Conservation (phyloP, 1,140 invertebrate genomes). For the Glossosoma conforme region DNA sequence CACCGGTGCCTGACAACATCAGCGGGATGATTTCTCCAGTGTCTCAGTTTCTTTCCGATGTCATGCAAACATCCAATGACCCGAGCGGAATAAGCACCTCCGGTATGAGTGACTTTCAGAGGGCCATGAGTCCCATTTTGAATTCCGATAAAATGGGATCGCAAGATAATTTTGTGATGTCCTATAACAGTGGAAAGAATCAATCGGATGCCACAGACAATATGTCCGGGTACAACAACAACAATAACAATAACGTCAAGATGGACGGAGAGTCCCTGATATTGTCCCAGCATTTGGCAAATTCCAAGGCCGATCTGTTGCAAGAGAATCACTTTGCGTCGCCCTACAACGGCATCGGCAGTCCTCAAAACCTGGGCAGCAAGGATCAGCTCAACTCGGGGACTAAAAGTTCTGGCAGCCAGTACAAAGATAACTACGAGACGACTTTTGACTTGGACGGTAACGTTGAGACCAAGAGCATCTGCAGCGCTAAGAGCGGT, state of each 20-base stretch:
- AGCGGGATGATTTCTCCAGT: constrained; percentile 44
- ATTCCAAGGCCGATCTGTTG: constrained; percentile 42
- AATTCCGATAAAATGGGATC: constrained; percentile 30
- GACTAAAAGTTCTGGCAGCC: constrained; percentile 35
- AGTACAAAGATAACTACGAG: constrained; percentile 67
- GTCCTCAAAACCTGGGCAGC: constrained; percentile 9
- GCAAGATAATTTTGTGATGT: constrained; percentile 24
- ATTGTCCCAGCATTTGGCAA: constrained; percentile 42
- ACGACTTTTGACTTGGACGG: constrained; percentile 79
- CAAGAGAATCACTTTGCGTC: constrained; percentile 39
- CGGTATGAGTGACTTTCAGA: constrained; percentile 37
- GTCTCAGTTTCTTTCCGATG: constrained; percentile 18
- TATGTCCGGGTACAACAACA: constrained; percentile 38
- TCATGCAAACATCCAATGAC: constrained; percentile 25
- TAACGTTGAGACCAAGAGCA: constrained; percentile 72
- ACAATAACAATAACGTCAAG: constrained; percentile 47
- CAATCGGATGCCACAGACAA: constrained; percentile 37
- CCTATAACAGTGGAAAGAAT: constrained; percentile 38
- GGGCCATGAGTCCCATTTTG: constrained; percentile 40
- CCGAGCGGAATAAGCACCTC: constrained; percentile 38
- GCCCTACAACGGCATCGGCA: constrained; percentile 39
- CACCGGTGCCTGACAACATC: constrained; percentile 35
- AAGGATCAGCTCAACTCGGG: constrained; percentile 32
- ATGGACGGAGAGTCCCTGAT: constrained; percentile 46
- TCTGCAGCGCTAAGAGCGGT: constrained; percentile 58